phyloP scores from a whole-genome alignment of 2,888 invertebrate species.

The Megaustenia siamemsis region DNA sequence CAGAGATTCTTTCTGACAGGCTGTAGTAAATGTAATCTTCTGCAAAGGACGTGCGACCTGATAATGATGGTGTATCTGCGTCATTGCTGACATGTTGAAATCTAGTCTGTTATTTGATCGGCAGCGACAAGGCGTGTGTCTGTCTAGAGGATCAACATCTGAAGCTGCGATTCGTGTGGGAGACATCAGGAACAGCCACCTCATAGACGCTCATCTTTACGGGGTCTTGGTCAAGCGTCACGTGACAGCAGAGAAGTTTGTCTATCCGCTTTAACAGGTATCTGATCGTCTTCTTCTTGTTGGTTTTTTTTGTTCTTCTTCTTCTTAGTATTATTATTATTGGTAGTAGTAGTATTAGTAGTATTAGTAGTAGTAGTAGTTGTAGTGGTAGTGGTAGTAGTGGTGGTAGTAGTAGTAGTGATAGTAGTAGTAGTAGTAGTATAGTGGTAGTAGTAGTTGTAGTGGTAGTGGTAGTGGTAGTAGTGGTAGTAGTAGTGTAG shows the following conservation, averaged over 20 bases:
- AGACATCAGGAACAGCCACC: constrained; percentile 57
- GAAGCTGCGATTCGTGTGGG: constrained; percentile 68
- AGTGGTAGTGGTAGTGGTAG: background rate
- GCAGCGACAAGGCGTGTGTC: constrained; percentile 91
- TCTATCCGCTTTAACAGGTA: constrained; percentile 84
- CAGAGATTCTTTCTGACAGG: too few relatives aligned
- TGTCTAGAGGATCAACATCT: constrained; percentile 82
- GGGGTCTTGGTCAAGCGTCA: constrained; percentile 67
- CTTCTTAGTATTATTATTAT: too few relatives aligned
- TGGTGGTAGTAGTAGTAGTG: background rate
- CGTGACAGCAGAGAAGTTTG: constrained; percentile 66
- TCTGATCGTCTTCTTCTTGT: too few relatives aligned
- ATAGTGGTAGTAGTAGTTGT: too few relatives aligned
- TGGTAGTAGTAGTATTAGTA: too few relatives aligned
- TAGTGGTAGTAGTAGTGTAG: too few relatives aligned
- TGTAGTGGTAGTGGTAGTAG: background rate
- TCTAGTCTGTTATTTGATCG: background rate
- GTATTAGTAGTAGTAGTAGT: too few relatives aligned
- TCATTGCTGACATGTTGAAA: too few relatives aligned
- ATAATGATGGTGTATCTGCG: too few relatives aligned
- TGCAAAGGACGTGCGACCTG: too few relatives aligned
- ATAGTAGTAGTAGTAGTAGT: background rate
- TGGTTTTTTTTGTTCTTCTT: too few relatives aligned
- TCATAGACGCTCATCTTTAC: constrained; percentile 83
- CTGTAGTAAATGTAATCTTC: too few relatives aligned